Evolutionary conservation across 2,113 vertebrate genomes (phyloP).

Genomic region (Butorides virescens): DNA sequence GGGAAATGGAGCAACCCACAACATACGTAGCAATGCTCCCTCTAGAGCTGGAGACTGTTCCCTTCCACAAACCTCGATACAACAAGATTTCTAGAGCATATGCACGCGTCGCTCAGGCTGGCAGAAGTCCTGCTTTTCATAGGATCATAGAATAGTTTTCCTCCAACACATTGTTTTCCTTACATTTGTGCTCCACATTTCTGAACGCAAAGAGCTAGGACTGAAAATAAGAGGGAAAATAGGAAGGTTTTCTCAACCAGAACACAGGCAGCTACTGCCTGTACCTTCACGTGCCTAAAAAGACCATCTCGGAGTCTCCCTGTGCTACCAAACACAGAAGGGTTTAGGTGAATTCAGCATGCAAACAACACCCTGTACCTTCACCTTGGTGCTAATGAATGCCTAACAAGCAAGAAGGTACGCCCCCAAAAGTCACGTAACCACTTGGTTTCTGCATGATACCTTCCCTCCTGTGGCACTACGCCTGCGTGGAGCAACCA

Average conservation of each 20-base stretch:
- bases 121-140: not conserved
- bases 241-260: not conserved
- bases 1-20: not conserved
- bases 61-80: not conserved
- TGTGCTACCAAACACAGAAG: not conserved
- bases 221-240: not conserved
- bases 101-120: fast-evolving
- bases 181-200: not conserved
- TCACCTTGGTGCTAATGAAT: not conserved
- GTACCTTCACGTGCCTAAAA: not conserved
- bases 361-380: not conserved
- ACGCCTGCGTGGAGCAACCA: not conserved
- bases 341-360: not conserved
- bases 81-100: not conserved
- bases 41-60: not conserved
- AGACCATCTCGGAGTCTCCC: not conserved
- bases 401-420: not conserved
- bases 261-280: not conserved
- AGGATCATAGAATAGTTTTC: not conserved
- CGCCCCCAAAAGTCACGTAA: not conserved
- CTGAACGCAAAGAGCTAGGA: not conserved
- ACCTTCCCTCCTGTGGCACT: not conserved
- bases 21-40: fast-evolving
- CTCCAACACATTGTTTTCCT: not conserved
- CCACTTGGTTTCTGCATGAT: not conserved